Evolutionary conservation across 1,140 invertebrate genomes (phyloP), one percentile per base, ranked within the genome.

Genomic region (Caenorhabditis remanei): DNA sequence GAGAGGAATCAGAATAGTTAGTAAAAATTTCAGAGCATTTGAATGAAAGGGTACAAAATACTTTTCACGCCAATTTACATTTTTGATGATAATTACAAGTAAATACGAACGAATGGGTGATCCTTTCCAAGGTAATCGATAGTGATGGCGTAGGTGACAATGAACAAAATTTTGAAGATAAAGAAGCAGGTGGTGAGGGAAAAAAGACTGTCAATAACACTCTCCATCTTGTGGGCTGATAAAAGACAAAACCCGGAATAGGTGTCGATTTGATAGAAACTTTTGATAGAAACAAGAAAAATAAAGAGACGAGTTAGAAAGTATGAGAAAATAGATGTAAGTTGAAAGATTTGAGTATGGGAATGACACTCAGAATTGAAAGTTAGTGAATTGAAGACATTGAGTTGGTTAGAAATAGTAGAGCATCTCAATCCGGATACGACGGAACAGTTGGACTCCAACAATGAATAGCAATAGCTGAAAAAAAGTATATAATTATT

Each of bases 351-450:
- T 71, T 9, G 14, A 71, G 19, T 63, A 63, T 32, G 3, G n/a
- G 21, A 40, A 63, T 63, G 61, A 63, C 61, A 63, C 61, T 63
- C n/a, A n/a, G n/a, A n/a, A n/a, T n/a, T 19, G n/a, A 8, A 21
- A n/a, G 11, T 24, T 11, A 63, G 5, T 40, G 58, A 19, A 16
- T 11, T 2, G 8, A 53, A n/a, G 56, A n/a, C 1, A 14, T 55
- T 88, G 32, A 32, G 32, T 32, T 32, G 32, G 32, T 32, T 41
- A 88, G 50, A 87, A 88, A 21, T 85, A 88, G 58, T 85, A 88
- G 9, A 88, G 58, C 87, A 88, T 88, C 40, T 88, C 87, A 13
- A 85, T 79, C 8, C 75, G 53, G 43, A 88, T 82, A 4, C 67
- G 83, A 85, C 71, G 83, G 50, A 88, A 88, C 4, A 88, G 24